Evolutionary conservation across 1,140 invertebrate genomes (phyloP).

Genomic region (Ganaspis sp.): DNA sequence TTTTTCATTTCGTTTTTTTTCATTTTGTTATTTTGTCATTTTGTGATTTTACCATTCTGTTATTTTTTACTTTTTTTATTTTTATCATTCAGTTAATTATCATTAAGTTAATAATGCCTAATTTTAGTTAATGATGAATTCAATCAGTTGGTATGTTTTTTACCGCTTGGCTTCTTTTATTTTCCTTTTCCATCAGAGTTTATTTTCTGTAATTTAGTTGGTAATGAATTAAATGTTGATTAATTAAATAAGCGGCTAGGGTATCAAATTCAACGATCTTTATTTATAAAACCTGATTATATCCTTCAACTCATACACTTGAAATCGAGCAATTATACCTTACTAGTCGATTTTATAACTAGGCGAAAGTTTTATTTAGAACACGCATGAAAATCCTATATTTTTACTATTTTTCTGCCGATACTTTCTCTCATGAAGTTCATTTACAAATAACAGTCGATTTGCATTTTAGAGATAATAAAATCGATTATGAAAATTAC

Average conservation of each 20-base stretch:
- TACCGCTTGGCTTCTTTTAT: too few relatives aligned
- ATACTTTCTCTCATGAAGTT: background rate
- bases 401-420: background rate
- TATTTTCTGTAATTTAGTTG: background rate
- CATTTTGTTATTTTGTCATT: too few relatives aligned
- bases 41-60: too few relatives aligned
- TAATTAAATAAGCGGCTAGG: background rate
- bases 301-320: constrained; percentile 5
- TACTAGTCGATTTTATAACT: constrained; percentile 4
- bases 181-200: too few relatives aligned
- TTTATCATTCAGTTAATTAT: too few relatives aligned
- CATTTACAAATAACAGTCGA: background rate
- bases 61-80: too few relatives aligned
- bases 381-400: background rate
- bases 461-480: constrained; percentile 5
- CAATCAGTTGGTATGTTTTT: too few relatives aligned
- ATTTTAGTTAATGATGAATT: too few relatives aligned
- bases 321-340: constrained; percentile 13
- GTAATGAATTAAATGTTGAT: background rate
- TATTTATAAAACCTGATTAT: constrained; percentile 9
- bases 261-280: constrained; percentile 10
- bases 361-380: constrained; percentile 13
- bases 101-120: too few relatives aligned
- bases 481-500: constrained; percentile 7
- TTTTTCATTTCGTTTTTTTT: too few relatives aligned